phyloP scores from a whole-genome alignment of 2,888 invertebrate species.

The Electrophaes corylata region DNA sequence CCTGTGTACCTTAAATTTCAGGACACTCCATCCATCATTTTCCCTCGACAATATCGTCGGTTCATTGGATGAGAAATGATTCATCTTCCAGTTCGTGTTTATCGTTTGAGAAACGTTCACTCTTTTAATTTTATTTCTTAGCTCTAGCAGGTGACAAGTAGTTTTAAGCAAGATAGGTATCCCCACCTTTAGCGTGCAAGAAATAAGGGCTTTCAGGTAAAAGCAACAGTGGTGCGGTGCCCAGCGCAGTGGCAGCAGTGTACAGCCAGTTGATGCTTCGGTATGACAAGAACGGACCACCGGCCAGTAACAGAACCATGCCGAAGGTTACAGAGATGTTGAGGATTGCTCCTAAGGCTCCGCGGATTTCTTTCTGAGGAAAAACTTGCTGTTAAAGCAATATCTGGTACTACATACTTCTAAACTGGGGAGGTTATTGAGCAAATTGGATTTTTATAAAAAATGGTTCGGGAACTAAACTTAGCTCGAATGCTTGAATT shows the following conservation, averaged over 20 bases:
- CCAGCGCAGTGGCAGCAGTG: conserved; percentile 29
- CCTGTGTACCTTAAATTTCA: no score
- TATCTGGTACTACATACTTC: not conserved
- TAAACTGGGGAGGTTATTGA: no score
- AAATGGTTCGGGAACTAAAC: no score
- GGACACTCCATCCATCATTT: no score
- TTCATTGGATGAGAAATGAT: no score
- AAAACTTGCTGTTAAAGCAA: not conserved
- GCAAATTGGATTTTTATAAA: no score
- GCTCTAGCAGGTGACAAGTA: no score
- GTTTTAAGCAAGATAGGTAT: not conserved
- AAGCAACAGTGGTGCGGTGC: conserved; percentile 49
- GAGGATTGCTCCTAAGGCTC: conserved; percentile 56
- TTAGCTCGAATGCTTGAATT: no score
- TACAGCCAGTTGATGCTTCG: conserved; percentile 41
- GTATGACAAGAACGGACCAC: conserved; percentile 60
- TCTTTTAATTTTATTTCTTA: no score
- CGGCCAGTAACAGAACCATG: conserved; percentile 49
- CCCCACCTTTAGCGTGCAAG: conserved; percentile 59
- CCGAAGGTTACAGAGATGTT: conserved; percentile 58
- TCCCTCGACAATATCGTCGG: no score
- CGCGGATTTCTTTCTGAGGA: conserved; percentile 62
- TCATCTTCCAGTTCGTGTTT: no score
- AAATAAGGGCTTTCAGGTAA: conserved; percentile 63
- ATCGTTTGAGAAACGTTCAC: no score